Conservation (phyloP, 2,797 vertebrate species). For the Poeciliopsis infans region DNA sequence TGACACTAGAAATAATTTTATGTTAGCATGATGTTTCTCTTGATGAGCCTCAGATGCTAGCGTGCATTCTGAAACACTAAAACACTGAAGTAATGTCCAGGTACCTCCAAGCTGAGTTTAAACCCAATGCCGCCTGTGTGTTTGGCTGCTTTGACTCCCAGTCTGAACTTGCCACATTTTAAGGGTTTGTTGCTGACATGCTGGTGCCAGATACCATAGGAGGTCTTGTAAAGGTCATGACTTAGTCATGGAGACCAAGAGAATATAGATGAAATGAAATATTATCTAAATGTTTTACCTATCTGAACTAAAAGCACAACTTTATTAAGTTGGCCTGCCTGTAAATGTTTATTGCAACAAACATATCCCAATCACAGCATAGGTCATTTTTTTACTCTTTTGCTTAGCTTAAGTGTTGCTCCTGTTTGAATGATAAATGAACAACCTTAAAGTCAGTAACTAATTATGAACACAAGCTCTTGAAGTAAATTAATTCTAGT, state of each 20-base stretch:
- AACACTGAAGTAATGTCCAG: neutral
- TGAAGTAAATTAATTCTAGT: constrained; percentile 60
- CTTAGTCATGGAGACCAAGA: neutral
- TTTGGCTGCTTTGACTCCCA: neutral
- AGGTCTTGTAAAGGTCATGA: neutral
- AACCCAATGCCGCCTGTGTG: neutral
- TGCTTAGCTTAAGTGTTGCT: constrained; percentile 32
- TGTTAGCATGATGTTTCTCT: neutral
- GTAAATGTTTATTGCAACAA: neutral
- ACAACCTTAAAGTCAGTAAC: constrained; percentile 34
- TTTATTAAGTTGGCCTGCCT: neutral
- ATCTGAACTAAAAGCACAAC: neutral
- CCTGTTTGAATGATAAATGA: constrained; percentile 56
- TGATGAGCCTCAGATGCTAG: neutral
- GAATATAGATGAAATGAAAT: neutral
- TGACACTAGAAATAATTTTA: neutral
- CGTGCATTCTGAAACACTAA: neutral
- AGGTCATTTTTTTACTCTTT: constrained; percentile 35
- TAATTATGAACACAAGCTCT: constrained; percentile 66
- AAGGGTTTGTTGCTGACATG: neutral
- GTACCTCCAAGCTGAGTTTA: neutral
- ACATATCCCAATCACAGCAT: constrained; percentile 14
- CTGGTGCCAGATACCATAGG: constrained; percentile 16
- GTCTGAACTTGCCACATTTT: neutral
- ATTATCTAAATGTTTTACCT: neutral